Conservation (phyloP, 2,113 vertebrate species). For the Hypanus sabinus region DNA sequence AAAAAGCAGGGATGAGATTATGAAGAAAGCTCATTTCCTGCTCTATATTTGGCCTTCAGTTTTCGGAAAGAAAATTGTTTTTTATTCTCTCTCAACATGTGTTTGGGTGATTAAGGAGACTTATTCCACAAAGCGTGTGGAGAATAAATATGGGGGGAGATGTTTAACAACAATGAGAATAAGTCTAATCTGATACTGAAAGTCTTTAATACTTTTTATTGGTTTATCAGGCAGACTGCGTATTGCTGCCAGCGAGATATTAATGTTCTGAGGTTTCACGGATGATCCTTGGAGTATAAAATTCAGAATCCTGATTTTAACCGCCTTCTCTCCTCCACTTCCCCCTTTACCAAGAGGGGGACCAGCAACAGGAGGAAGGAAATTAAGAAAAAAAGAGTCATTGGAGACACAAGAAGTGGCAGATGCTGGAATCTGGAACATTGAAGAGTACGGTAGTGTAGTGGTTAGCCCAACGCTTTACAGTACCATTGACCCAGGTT, state of each 20-base stretch:
- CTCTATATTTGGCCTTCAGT: slow-evolving; percentile 64
- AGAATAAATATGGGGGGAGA: slow-evolving; percentile 54
- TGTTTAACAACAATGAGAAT: slow-evolving; percentile 58
- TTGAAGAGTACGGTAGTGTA: too few species aligned
- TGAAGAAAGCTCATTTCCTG: slow-evolving; percentile 68
- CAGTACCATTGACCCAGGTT: too few species aligned
- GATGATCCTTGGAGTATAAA: slow-evolving; percentile 48
- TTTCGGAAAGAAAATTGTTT: slow-evolving; percentile 79
- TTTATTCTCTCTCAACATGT: slow-evolving; percentile 80
- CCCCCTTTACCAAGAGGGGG: neutral
- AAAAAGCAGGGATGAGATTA: slow-evolving; percentile 61
- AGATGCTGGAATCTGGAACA: too few species aligned
- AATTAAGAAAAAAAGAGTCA: neutral
- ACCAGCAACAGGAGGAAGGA: neutral
- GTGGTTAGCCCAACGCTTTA: too few species aligned
- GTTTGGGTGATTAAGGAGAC: slow-evolving; percentile 76
- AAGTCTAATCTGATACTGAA: slow-evolving; percentile 51
- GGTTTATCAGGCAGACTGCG: slow-evolving; percentile 81
- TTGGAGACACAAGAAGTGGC: too few species aligned
- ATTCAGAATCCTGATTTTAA: neutral
- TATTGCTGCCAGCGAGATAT: slow-evolving; percentile 66
- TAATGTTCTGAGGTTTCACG: slow-evolving; percentile 61
- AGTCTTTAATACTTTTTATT: slow-evolving; percentile 71
- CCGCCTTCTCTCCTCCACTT: neutral
- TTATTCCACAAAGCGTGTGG: slow-evolving; percentile 65